Evolutionary conservation across 2,113 vertebrate species (phyloP).

Genomic region (Dromaius novaehollandiae): DNA sequence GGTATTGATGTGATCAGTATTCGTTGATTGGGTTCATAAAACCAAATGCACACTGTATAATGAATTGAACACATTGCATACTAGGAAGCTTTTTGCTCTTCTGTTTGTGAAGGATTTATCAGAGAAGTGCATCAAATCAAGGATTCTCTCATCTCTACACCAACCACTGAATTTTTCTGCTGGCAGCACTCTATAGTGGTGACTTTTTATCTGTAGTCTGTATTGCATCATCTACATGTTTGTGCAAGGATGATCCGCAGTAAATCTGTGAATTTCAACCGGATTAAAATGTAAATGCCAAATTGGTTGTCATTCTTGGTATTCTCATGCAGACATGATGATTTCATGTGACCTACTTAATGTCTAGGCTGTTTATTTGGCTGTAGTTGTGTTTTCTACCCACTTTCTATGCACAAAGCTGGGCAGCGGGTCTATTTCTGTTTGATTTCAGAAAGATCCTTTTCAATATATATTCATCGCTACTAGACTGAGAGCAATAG

Average conservation of each 20-base stretch:
- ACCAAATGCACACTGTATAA: conserved; percentile 24
- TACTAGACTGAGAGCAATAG: not conserved
- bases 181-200: not conserved
- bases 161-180: not conserved
- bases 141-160: not conserved
- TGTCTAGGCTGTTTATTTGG: not conserved
- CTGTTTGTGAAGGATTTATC: conserved; percentile 20
- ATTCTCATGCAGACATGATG: not conserved
- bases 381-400: not conserved
- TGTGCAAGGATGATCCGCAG: not conserved
- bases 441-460: not conserved
- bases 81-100: not conserved
- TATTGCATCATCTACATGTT: not conserved
- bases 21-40: conserved; percentile 56
- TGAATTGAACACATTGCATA: not conserved
- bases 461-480: not conserved
- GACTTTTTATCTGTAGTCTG: not conserved
- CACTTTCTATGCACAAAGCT: not conserved
- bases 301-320: conserved; percentile 9
- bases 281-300: conserved; percentile 37
- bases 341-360: conserved; percentile 23
- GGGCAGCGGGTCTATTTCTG: not conserved
- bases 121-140: not conserved
- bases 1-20: conserved; percentile 55
- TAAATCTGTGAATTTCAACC: conserved; percentile 39